Percentiles rank a stretch among this genome's conserved stretches.
phyloP scores from a whole-genome alignment of 92 coral and sea anemone genomes.

The Anthopleura xanthogrammica region DNA sequence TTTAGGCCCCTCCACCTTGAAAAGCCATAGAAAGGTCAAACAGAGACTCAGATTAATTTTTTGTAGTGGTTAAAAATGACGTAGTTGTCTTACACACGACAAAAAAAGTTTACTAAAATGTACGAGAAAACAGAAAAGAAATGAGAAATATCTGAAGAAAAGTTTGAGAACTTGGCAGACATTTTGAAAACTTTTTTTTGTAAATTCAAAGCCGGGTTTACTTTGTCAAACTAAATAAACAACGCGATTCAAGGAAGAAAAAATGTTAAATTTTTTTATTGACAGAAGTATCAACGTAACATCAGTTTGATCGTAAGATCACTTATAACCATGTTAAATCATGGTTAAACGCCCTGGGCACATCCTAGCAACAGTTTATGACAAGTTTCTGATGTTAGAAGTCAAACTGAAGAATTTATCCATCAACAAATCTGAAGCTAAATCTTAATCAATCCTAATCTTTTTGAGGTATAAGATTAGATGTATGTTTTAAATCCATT shows the following conservation, averaged over 20 bases:
- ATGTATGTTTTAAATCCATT: conserved; percentile 2
- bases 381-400: neutral
- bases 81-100: neutral
- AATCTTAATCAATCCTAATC: conserved; percentile 15
- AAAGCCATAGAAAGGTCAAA: conserved; percentile 30
- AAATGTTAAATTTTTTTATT: neutral
- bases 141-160: neutral
- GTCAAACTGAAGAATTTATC: conserved; percentile 3
- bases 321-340: neutral
- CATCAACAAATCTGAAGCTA: conserved; percentile 8
- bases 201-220: neutral
- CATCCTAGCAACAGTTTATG: neutral
- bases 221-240: neutral
- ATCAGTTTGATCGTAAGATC: neutral
- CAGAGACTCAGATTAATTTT: neutral
- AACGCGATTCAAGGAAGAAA: neutral
- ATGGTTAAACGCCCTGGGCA: neutral
- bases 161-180: neutral
- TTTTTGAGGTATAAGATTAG: conserved; percentile 8
- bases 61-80: neutral
- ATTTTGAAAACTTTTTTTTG: neutral
- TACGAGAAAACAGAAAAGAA: neutral
- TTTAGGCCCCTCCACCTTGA: conserved; percentile 13
- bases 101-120: neutral
- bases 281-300: neutral